A percentile compares a stretch with the other conserved stretches of the same genome.
phyloP scores from a whole-genome alignment of 2,888 invertebrate genomes.

The Litoditis marina region DNA sequence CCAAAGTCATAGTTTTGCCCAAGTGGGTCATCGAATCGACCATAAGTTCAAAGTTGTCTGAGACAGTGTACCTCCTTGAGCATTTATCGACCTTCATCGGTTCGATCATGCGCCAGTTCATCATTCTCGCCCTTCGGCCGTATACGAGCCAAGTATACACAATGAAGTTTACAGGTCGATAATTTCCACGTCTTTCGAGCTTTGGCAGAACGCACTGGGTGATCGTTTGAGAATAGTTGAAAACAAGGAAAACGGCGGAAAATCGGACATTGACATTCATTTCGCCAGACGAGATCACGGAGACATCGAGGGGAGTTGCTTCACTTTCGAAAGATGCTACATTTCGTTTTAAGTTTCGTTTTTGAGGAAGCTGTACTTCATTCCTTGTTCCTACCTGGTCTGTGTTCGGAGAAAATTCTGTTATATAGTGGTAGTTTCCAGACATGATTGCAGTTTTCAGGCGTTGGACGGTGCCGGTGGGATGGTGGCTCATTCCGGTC shows the following conservation, averaged over 20 bases:
- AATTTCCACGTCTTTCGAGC: slow-evolving; percentile 4
- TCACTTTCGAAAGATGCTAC: background rate
- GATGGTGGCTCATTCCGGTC: slow-evolving; percentile 55
- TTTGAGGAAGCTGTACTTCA: too few species aligned
- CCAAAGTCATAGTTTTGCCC: background rate
- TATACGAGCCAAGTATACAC: too few species aligned
- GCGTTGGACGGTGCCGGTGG: slow-evolving; percentile 44
- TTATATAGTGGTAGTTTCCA: background rate
- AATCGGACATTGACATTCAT: slow-evolving; percentile 47
- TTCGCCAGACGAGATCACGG: slow-evolving; percentile 47
- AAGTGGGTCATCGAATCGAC: background rate
- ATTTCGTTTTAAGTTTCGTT: background rate
- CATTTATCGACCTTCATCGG: too few species aligned
- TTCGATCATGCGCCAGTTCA: too few species aligned
- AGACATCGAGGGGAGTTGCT: slow-evolving; percentile 18
- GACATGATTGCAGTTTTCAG: slow-evolving; percentile 13
- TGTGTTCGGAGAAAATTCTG: background rate
- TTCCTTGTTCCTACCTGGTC: too few species aligned
- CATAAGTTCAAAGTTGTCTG: background rate
- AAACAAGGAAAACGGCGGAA: too few species aligned
- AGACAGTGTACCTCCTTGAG: too few species aligned
- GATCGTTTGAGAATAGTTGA: background rate
- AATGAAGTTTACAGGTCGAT: slow-evolving; percentile 8
- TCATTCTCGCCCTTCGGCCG: too few species aligned
- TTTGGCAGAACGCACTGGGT: slow-evolving; percentile 11